Percentiles rank a stretch among this genome's conserved stretches.
Evolutionary conservation across 2,888 invertebrate genomes (phyloP).

Genomic region (Torymus tubicola): DNA sequence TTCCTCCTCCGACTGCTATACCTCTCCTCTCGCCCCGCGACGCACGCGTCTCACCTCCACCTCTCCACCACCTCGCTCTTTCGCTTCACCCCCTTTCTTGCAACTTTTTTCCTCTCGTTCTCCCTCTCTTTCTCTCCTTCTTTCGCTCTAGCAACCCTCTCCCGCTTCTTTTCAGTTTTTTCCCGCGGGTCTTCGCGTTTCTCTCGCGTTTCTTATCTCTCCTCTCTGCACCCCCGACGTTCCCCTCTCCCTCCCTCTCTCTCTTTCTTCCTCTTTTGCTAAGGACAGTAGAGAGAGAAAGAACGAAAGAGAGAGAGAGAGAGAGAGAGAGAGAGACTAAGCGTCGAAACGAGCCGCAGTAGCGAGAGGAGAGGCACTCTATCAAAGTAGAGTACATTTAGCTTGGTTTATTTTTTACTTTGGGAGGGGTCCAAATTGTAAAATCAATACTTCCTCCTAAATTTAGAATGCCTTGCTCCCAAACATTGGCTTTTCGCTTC

Average conservation of each 20-base stretch:
- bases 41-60: background rate
- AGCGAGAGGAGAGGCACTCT: slow-evolving; percentile 71
- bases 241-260: slow-evolving; percentile 57
- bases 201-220: slow-evolving; percentile 17
- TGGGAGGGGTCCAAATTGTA: slow-evolving; percentile 76
- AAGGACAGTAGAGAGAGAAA: background rate
- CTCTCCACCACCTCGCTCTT: background rate
- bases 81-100: slow-evolving; percentile 4
- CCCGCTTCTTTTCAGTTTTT: slow-evolving; percentile 33
- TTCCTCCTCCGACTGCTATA: background rate
- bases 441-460: slow-evolving; percentile 68
- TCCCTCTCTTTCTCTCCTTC: slow-evolving; percentile 38
- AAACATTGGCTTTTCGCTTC: slow-evolving; percentile 60
- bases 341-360: slow-evolving; percentile 72
- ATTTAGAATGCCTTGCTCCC: slow-evolving; percentile 62
- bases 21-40: background rate
- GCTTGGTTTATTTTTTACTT: slow-evolving; percentile 76
- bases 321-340: slow-evolving; percentile 56
- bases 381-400: slow-evolving; percentile 76
- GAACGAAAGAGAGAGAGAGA: background rate
- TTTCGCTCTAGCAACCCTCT: slow-evolving; percentile 31
- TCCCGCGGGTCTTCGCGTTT: slow-evolving; percentile 6
- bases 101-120: background rate
- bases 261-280: background rate
- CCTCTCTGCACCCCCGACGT: background rate